Evolutionary conservation across 2,113 vertebrate species (phyloP).

Genomic region (Dromiciops gliroides): DNA sequence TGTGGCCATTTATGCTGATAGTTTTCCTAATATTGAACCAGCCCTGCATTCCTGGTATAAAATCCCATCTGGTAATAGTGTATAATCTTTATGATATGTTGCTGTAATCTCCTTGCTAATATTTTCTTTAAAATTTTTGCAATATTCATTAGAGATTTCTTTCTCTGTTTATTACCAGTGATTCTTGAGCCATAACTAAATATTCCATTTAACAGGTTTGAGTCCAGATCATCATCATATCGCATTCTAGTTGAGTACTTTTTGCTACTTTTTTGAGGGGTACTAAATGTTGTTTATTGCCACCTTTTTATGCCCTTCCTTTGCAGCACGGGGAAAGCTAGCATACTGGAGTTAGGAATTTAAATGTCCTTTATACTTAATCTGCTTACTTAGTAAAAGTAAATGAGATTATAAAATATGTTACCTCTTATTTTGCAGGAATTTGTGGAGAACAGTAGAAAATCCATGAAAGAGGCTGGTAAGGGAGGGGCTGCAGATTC

Average conservation of each 20-base stretch:
- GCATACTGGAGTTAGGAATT: background rate
- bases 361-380: slow-evolving; percentile 20
- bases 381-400: background rate
- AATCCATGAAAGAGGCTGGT: slow-evolving; percentile 90
- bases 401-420: background rate
- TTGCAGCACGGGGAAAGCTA: background rate
- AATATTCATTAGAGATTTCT: no score
- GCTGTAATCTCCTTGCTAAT: no score
- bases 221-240: background rate
- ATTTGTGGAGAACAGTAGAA: slow-evolving; percentile 97
- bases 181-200: background rate
- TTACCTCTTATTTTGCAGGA: slow-evolving; percentile 88
- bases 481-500: slow-evolving; percentile 88
- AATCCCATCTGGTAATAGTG: no score
- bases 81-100: no score
- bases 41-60: no score
- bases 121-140: no score
- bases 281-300: background rate
- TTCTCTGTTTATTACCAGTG: background rate
- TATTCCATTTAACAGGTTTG: background rate
- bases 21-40: no score
- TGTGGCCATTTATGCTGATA: no score
- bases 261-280: background rate
- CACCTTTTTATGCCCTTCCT: background rate
- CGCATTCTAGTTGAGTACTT: background rate